phyloP scores from a whole-genome alignment of 2,888 invertebrate genomes.

The Diadromus collaris region DNA sequence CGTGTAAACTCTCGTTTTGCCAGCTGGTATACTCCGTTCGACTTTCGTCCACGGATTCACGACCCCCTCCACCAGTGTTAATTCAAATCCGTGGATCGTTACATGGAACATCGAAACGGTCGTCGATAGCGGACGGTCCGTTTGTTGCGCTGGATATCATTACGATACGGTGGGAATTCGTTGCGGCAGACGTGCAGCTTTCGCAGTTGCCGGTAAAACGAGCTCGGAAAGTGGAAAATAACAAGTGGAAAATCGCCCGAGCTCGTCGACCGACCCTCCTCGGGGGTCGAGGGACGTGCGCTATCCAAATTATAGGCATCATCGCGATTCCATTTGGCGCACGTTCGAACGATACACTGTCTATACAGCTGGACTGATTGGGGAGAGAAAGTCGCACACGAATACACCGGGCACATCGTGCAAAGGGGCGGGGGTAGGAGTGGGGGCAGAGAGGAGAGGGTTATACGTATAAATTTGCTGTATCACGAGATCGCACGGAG shows the following conservation, averaged over 20 bases:
- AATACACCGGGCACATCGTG: constrained; percentile 9
- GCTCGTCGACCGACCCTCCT: constrained; percentile 22
- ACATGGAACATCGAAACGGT: constrained; percentile 4
- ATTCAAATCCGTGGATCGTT: constrained; percentile 23
- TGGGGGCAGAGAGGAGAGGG: not conserved
- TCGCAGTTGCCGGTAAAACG: not conserved
- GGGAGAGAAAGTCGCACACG: constrained; percentile 46
- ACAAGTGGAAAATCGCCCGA: constrained; percentile 9
- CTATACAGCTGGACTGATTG: constrained; percentile 45
- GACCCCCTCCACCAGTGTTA: constrained; percentile 11
- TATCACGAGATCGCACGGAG: constrained; percentile 25
- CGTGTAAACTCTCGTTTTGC: constrained; percentile 27
- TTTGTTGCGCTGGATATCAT: not conserved
- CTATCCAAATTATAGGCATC: constrained; percentile 58
- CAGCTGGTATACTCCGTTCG: constrained; percentile 4
- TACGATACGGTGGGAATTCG: not conserved
- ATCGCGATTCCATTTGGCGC: constrained; percentile 52
- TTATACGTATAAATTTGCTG: constrained; percentile 14
- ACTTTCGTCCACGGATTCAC: constrained; percentile 15
- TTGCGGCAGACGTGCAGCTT: not conserved
- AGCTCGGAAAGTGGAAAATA: not conserved
- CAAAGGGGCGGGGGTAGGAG: not conserved
- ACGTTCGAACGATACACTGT: constrained; percentile 45
- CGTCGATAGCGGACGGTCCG: not conserved
- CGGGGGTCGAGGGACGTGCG: constrained; percentile 50